Evolutionary conservation across 2,113 vertebrate species (phyloP).

Genomic region (Mesitornis unicolor): DNA sequence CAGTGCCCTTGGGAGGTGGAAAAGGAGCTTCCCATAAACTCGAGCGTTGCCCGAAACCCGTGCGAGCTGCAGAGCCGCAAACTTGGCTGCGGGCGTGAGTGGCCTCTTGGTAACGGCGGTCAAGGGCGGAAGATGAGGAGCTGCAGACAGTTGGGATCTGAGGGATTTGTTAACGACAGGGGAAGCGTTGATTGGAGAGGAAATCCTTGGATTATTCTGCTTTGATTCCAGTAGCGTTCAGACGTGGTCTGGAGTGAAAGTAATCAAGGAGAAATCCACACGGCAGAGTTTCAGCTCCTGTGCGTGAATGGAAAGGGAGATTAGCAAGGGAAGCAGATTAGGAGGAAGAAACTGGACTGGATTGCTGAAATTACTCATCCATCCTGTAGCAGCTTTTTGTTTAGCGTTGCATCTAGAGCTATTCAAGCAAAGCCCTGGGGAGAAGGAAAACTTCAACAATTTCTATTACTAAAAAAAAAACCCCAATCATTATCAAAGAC

Average conservation of each 20-base stretch:
- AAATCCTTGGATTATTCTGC: conserved; percentile 47
- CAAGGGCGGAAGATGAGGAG: neutral
- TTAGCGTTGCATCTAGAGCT: neutral
- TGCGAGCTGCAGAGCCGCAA: neutral
- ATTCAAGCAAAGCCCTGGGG: neutral
- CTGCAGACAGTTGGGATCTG: neutral
- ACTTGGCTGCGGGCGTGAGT: accelerated
- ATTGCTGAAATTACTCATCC: neutral
- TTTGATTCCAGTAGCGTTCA: neutral
- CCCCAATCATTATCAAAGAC: neutral
- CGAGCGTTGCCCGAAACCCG: neutral
- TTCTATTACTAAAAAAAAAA: neutral
- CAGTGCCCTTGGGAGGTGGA: neutral
- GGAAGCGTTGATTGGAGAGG: conserved; percentile 24
- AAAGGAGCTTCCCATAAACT: neutral
- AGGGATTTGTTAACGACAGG: neutral
- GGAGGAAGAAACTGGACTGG: neutral
- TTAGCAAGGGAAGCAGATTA: neutral
- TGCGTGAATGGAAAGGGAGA: neutral
- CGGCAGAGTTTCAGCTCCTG: neutral
- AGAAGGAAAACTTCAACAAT: neutral
- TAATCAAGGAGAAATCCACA: neutral
- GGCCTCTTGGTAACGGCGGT: accelerated
- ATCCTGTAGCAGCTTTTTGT: neutral
- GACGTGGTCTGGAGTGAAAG: conserved; percentile 8